Evolutionary conservation across 2,797 vertebrate genomes (phyloP).

Genomic region (Cichlasoma orientale): DNA sequence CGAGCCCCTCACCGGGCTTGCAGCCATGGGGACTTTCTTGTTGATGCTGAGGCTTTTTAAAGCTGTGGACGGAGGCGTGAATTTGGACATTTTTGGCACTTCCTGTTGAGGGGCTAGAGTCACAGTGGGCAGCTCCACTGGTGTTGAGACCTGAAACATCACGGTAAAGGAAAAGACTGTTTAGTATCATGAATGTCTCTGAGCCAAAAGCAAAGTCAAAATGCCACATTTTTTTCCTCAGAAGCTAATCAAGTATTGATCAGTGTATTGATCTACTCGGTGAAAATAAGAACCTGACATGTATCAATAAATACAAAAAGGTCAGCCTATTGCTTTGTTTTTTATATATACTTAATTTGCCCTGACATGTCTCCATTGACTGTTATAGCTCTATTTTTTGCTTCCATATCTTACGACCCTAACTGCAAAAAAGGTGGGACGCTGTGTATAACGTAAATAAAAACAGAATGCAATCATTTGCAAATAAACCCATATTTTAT

Average conservation of each 20-base stretch:
- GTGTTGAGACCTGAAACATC: constrained; percentile 78
- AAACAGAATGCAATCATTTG: not conserved
- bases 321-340: not conserved
- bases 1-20: not conserved
- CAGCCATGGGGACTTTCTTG: not conserved
- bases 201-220: not conserved
- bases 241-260: not conserved
- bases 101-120: constrained; percentile 72
- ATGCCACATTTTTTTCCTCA: not conserved
- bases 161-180: not conserved
- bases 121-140: constrained; percentile 83
- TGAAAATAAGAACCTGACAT: not conserved
- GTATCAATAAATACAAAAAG: not conserved
- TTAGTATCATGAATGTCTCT: not conserved
- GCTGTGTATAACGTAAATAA: too few species aligned
- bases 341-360: not conserved
- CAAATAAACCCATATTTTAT: not conserved
- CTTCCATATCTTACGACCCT: not conserved
- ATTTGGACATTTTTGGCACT: constrained; percentile 40
- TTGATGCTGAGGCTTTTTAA: not conserved
- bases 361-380: not conserved
- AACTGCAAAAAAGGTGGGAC: not conserved
- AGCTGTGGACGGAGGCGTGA: constrained; percentile 54
- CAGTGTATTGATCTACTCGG: not conserved
- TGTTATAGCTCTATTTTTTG: too few species aligned